Evolutionary conservation across 1,140 invertebrate species (phyloP).

Genomic region (Grapholita molesta): DNA sequence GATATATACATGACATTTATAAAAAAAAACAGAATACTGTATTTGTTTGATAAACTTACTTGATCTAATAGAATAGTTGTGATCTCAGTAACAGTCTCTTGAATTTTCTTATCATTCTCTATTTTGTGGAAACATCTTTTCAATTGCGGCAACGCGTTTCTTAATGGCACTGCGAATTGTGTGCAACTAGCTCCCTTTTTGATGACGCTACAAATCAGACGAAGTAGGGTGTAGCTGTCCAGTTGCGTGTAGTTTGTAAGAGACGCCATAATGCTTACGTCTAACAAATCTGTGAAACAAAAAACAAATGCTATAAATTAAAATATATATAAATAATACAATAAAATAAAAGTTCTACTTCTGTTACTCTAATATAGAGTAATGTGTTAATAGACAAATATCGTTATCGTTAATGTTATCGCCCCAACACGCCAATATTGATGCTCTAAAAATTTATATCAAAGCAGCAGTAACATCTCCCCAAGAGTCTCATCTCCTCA

Average conservation of each 20-base stretch:
- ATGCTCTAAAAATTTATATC: too few species aligned
- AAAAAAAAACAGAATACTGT: constrained; percentile 20
- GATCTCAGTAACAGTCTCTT: constrained; percentile 59
- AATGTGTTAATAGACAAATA: too few species aligned
- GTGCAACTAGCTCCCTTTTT: constrained; percentile 47
- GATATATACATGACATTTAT: background rate
- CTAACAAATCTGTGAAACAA: constrained; percentile 59
- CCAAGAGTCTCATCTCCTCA: too few species aligned
- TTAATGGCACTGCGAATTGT: constrained; percentile 48
- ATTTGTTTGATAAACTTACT: constrained; percentile 41
- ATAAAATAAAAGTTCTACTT: too few species aligned
- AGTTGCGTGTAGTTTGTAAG: constrained; percentile 43
- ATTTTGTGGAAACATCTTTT: constrained; percentile 46
- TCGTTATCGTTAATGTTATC: too few species aligned
- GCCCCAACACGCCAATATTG: too few species aligned
- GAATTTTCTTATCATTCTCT: constrained; percentile 51
- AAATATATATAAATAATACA: too few species aligned
- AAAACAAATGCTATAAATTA: too few species aligned
- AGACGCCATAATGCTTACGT: constrained; percentile 41
- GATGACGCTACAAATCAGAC: constrained; percentile 48
- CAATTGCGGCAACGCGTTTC: constrained; percentile 44
- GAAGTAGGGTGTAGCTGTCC: constrained; percentile 53
- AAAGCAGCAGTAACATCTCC: too few species aligned
- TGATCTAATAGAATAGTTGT: constrained; percentile 46
- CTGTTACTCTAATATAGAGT: too few species aligned